Evolutionary conservation across 2,113 vertebrate species (phyloP).

Genomic region (Notarius quadriscutis): DNA sequence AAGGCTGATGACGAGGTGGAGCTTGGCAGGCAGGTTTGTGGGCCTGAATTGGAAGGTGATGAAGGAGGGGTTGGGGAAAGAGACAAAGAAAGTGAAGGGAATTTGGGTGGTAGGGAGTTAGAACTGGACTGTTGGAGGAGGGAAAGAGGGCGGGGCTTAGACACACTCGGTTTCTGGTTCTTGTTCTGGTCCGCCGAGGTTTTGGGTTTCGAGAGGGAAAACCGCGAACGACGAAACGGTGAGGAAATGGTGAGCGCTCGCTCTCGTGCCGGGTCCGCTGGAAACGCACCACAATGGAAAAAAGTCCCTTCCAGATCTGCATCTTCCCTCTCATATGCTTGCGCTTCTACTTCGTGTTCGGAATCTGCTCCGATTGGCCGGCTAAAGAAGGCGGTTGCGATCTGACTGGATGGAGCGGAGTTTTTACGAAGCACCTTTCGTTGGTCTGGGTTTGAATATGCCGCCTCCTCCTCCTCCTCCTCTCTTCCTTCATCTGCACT

Average conservation of each 20-base stretch:
- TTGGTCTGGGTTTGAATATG: conserved; percentile 46
- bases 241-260: conserved; percentile 77
- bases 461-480: conserved; percentile 51
- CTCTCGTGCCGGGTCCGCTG: conserved; percentile 65
- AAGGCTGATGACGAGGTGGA: conserved; percentile 72
- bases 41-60: conserved; percentile 67
- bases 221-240: conserved; percentile 73
- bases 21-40: conserved; percentile 69
- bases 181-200: conserved; percentile 71
- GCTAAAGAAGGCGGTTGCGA: conserved; percentile 63
- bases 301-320: conserved; percentile 70
- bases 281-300: conserved; percentile 65
- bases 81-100: conserved; percentile 71
- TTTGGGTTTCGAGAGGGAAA: conserved; percentile 72
- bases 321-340: conserved; percentile 61
- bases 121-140: conserved; percentile 73
- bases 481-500: conserved; percentile 61
- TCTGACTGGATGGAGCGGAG: conserved; percentile 74
- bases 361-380: conserved; percentile 61
- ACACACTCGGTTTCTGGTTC: conserved; percentile 68
- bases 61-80: conserved; percentile 73
- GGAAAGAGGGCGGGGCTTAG: conserved; percentile 72
- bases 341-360: conserved; percentile 50
- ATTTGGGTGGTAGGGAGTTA: conserved; percentile 76
- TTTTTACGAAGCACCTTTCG: conserved; percentile 65